Evolutionary conservation across 2,888 invertebrate genomes (phyloP), one percentile per base, ranked within the genome.

Genomic region (Nysson spinosus): DNA sequence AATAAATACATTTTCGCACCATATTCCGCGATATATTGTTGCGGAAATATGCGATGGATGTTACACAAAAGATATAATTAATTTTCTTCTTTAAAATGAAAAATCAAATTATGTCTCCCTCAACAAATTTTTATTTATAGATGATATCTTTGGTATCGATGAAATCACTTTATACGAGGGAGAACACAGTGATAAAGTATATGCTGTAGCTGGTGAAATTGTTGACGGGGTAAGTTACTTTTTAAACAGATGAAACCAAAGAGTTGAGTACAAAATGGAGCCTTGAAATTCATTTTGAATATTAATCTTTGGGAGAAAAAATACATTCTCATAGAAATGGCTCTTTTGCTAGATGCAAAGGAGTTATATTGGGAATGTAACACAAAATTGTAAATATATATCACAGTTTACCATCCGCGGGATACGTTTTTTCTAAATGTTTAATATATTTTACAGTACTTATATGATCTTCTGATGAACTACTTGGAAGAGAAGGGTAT

Each of bases 401-500:
- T n/a, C n/a, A n/a, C n/a, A n/a, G n/a, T n/a, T n/a, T n/a, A n/a
- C n/a, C n/a, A n/a, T n/a, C n/a, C n/a, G n/a, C n/a, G n/a, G n/a
- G n/a, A n/a, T n/a, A n/a, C n/a, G n/a, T n/a, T n/a, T n/a, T n/a
- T n/a, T n/a, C n/a, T n/a, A n/a, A n/a, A n/a, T n/a, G n/a, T n/a
- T n/a, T n/a, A n/a, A n/a, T n/a, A 60, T 39, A 69, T 65, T 81
- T 91, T 91, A 11, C 89, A 96, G 96, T 96, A 96, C 83, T 89
- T 98, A 50, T 98, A 98, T 84, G 98, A 98, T 86, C 90, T 97
- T 42, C 89, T 99, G 72, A 95, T 99, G 93, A 97, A 98, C 84
- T 90, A 97, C 75, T 89, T 99, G 57, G 98, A 98, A 87, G 99
- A 99, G 86, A 96, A 99, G 78, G 99, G 99, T 26, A 90, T 99